Evolutionary conservation across 1,140 invertebrate genomes (phyloP), one percentile per base, ranked within the genome.

Genomic region (Diorhabda elongata): DNA sequence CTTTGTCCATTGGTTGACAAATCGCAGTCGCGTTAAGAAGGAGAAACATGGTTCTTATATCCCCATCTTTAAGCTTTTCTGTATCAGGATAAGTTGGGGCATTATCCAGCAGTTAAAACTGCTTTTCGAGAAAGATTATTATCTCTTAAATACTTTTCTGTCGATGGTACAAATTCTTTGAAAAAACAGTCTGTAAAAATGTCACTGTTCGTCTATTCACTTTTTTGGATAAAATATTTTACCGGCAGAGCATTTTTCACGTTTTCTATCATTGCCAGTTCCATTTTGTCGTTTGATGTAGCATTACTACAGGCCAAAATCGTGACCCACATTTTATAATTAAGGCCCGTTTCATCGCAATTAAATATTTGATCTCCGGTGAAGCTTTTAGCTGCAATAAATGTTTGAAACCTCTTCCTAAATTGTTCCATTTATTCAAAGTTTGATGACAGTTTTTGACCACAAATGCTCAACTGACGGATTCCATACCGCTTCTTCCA

Each of bases 21-120:
- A 77, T 71, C 64, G 80, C 71, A 69, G 77, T 79, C 74, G 75
- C 62, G 81, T 81, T 71, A 76, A 76, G 8, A 47, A 2, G 45
- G 8, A 5, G 45, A 8, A 47, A 47, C 45, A 47, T 47, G 8
- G 45, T 8, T 8, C 8, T 47, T 47, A 47, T 76, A 77, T 80
- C 77, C 56, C 77, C 74, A 72, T 73, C 57, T 66, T n/a, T 66
- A 47, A 58, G 61, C 44, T 44, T 42, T 11, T 11, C 11, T 11
- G 11, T 11, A 11, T 58, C 11, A 7, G 44, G 43, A 64, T 74
- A 69, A 65, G 61, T 62, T 4, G 73, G 61, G 47, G 71, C 73
- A 72, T 82, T 82, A 75, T 81, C 80, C 64, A 82, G 65, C 71
- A 82, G 45, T 60, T 11, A 82, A 75, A 42, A 82, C 73, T 56